Percentiles rank a stretch among this genome's conserved stretches.
These are phyloP conservation scores for Epinephelus coioides DNA, from an alignment of 2,797 vertebrate genomes.

Conservation along the genomic window DNA sequence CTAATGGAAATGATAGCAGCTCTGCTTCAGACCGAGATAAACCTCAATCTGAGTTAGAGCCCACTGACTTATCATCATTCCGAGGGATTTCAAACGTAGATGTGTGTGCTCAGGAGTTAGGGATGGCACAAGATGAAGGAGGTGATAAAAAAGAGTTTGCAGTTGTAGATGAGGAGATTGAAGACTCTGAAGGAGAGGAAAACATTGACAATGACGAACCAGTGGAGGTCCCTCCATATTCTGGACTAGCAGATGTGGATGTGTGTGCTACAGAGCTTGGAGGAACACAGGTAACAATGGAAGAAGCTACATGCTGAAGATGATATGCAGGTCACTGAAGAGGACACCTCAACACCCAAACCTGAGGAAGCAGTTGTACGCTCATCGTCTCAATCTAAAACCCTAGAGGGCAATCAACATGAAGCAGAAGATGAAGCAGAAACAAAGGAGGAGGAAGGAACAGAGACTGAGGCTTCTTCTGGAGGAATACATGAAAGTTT, in stretches of 20 bases:
- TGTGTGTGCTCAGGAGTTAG: constrained; percentile 72
- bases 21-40: constrained; percentile 40
- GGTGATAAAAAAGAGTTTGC: constrained; percentile 15
- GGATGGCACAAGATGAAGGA: constrained; percentile 10
- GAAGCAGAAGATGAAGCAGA: constrained; percentile 51
- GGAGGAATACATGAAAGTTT: constrained; percentile 48
- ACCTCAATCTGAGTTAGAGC: constrained; percentile 49
- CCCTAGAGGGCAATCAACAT: constrained; percentile 23
- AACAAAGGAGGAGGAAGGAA: constrained; percentile 32
- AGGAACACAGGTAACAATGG: constrained; percentile 27
- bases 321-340: constrained; percentile 26
- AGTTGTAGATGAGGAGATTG: constrained; percentile 35
- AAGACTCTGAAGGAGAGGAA: constrained; percentile 32
- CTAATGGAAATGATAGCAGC: constrained; percentile 39
- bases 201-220: constrained; percentile 29
- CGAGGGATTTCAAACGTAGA: constrained; percentile 60
- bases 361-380: constrained; percentile 36
- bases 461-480: constrained; percentile 37
- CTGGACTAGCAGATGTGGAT: constrained; percentile 49
- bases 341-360: constrained; percentile 49
- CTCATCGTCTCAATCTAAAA: constrained; percentile 46
- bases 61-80: constrained; percentile 35
- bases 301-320: constrained; percentile 15
- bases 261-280: constrained; percentile 60
- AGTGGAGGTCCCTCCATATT: constrained; percentile 25